Evolutionary conservation across 2,113 vertebrate species (phyloP).

Genomic region (Hoplias malabaricus): DNA sequence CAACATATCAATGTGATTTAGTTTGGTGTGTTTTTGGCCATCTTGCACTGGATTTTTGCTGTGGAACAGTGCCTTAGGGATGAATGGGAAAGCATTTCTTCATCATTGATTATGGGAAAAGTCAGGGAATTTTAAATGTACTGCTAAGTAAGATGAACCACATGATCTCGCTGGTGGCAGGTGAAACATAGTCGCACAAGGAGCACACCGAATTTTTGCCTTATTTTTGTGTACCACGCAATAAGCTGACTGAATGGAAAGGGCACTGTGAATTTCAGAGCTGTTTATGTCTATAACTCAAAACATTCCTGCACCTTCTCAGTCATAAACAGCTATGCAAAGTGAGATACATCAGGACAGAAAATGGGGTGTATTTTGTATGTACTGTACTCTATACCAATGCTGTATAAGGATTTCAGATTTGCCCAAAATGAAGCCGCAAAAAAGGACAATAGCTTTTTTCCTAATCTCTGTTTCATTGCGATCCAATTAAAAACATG

Average conservation of each 20-base stretch:
- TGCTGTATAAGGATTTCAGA: not conserved
- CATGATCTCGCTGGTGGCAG: not conserved
- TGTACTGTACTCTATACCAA: not conserved
- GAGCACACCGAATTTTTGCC: not conserved
- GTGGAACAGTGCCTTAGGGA: not conserved
- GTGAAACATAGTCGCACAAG: not conserved
- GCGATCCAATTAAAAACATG: too few species aligned
- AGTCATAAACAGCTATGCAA: not conserved
- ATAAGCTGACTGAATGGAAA: not conserved
- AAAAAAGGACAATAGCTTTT: too few species aligned
- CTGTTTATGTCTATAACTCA: not conserved
- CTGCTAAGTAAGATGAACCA: not conserved
- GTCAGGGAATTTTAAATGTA: not conserved
- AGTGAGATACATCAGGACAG: not conserved
- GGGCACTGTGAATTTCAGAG: not conserved
- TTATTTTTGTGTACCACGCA: not conserved
- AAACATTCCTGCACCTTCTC: not conserved
- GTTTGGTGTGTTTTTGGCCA: conserved; percentile 1
- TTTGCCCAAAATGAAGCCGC: not conserved
- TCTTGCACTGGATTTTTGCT: conserved; percentile 12
- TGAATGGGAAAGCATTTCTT: not conserved
- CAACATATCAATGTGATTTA: conserved; percentile 1
- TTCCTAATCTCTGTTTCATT: too few species aligned
- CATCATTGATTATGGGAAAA: not conserved
- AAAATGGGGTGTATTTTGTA: not conserved